Conservation (phyloP, 1,140 invertebrate species). For the Arion vulgaris region DNA sequence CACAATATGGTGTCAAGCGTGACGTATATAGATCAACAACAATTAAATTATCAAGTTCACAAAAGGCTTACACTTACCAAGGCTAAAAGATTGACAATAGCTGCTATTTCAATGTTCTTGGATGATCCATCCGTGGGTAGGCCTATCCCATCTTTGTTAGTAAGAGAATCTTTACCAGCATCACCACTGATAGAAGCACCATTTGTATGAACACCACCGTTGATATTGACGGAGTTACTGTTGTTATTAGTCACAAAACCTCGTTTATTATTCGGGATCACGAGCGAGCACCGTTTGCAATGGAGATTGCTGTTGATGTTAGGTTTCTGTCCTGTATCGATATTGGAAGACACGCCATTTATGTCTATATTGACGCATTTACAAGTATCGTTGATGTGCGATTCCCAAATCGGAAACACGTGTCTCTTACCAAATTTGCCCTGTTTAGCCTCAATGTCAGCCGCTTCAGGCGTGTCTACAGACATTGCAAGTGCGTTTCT, state of each 20-base stretch:
- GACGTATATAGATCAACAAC: no score
- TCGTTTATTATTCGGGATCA: neutral
- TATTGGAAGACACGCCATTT: neutral
- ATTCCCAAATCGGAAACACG: conserved; percentile 20
- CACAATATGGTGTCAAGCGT: no score
- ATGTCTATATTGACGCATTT: neutral
- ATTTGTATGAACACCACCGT: neutral
- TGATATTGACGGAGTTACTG: neutral
- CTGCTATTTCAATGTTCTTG: conserved; percentile 14
- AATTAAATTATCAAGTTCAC: no score
- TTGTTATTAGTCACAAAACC: neutral
- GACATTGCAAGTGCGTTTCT: conserved; percentile 14
- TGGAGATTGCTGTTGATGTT: no score
- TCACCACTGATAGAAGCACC: neutral
- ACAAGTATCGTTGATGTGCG: neutral
- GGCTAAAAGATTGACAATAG: conserved; percentile 17
- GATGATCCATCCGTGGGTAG: neutral
- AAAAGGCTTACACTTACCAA: conserved; percentile 17
- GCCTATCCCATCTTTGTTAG: neutral
- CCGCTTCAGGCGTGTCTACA: conserved; percentile 17
- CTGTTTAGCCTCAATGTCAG: conserved; percentile 21
- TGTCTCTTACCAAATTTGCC: neutral
- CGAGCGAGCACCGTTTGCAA: conserved; percentile 10
- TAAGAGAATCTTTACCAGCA: neutral
- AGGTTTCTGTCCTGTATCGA: neutral